These are phyloP conservation scores for Ranitomeya imitator DNA, from an alignment of 2,113 vertebrate genomes.

Conservation along the genomic window DNA sequence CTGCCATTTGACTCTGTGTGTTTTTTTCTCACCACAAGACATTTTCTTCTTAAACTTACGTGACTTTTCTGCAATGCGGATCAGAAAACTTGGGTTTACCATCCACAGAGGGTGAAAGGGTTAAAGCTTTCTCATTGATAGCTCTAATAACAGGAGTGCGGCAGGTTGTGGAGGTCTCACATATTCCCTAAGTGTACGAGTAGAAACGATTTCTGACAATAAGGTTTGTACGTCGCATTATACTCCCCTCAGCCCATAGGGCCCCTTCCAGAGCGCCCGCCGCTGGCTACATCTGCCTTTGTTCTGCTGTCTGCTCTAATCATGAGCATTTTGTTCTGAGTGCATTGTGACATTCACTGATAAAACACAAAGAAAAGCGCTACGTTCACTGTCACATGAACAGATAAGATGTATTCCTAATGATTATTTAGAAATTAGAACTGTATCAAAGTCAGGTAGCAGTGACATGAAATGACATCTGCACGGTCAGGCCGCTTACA, in stretches of 20 bases:
- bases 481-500: neutral
- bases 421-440: conserved; percentile 27
- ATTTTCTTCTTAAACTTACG: neutral
- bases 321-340: conserved; percentile 25
- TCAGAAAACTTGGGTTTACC: neutral
- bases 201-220: conserved; percentile 36
- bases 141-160: neutral
- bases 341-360: conserved; percentile 35
- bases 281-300: neutral
- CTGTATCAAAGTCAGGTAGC: conserved; percentile 11
- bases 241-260: neutral
- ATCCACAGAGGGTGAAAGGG: neutral
- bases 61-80: neutral
- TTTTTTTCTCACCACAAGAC: neutral
- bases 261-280: neutral
- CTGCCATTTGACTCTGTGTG: neutral
- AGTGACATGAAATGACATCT: neutral
- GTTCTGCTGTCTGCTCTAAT: conserved; percentile 31
- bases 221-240: conserved; percentile 8
- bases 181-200: conserved; percentile 1
- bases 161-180: neutral
- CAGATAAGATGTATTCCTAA: neutral
- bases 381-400: neutral
- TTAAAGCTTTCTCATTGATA: neutral
- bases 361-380: neutral